Base-by-base conservation (phyloP, 92 coral and sea anemone genomes). In the Phymanthus crucifer region DNA sequence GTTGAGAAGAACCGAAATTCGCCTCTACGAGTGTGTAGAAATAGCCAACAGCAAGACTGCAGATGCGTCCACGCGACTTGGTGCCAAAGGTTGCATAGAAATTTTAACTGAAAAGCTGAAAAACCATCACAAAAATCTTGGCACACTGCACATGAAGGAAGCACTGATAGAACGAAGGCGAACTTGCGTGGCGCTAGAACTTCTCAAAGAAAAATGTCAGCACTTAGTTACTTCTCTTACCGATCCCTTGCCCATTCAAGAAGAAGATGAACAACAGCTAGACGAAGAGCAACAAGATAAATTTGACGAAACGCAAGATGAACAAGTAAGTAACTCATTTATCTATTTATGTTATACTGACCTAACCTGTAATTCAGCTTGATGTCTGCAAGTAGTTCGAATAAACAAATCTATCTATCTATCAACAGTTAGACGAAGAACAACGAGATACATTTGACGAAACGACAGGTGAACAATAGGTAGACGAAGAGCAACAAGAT, bases 31-130 rank as follows among this genome's bases (percentile, higher is more conserved):
- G 19, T 34, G 54, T 58, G 43, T 32, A 13, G 43, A 50, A 9
- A 54, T 75, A 24, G 66, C 58, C 40, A 47, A 32, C 40, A 61
- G 68, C 26, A 47, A 75, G 29, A 54, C 56, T 1, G 29, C 70
- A n/a, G 40, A 38, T 37, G 26, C 35, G 21, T 69, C 73, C 23
- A 34, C 40, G 1, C 8, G 5, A 7, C 45, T 6, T 6, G 73
- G 73, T 31, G 46, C 73, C 10, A 11, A 33, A 69, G 47, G 70
- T 5, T 40, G 17, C 19, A 34, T 75, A 14, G 70, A 75, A 6
- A 75, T 71, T 37, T 46, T 80, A 34, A 54, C 48, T 32, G 54
- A 80, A 13, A 70, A 80, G 56, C 70, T 80, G 26, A 80, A 47
- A 37, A 34, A 18, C 23, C 54, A 70, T 66, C 84, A 80, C 77